A percentile compares a stretch with the other conserved stretches of the same genome.
These are phyloP conservation scores for Pterocles orientalis DNA, from an alignment of 2,113 vertebrate genomes.

Conservation along the genomic window DNA sequence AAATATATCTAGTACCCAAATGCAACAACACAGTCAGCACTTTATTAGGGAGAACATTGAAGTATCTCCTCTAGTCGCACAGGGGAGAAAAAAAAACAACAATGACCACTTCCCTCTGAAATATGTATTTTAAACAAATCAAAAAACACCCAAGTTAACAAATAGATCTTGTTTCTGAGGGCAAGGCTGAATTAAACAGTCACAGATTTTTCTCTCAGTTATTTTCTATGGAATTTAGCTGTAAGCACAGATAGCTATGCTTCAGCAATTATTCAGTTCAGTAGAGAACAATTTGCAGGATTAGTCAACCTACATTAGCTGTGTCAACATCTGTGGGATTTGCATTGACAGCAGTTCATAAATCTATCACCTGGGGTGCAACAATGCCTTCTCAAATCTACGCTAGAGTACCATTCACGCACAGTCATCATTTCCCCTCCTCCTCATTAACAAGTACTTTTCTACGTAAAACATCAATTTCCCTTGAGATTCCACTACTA, in stretches of 20 bases:
- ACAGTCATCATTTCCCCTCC: background rate
- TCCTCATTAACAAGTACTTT: conserved; percentile 7
- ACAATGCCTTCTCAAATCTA: background rate
- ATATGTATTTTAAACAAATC: background rate
- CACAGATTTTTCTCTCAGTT: background rate
- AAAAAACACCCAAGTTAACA: background rate
- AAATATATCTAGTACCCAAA: background rate
- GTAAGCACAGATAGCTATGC: conserved; percentile 21
- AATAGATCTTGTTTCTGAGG: background rate
- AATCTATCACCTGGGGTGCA: background rate
- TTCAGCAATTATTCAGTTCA: conserved; percentile 41
- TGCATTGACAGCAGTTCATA: conserved; percentile 14
- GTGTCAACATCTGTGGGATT: conserved; percentile 40
- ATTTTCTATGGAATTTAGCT: conserved; percentile 30
- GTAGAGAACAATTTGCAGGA: conserved; percentile 26
- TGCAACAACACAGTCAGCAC: background rate
- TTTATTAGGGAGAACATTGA: background rate
- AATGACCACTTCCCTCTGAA: background rate
- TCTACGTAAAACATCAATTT: background rate
- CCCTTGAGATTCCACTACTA: conserved; percentile 7
- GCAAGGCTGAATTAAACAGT: background rate
- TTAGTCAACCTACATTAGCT: conserved; percentile 6
- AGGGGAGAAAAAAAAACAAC: rapidly evolving
- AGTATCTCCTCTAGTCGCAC: background rate
- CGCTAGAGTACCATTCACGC: background rate